Conservation (phyloP, 1,140 invertebrate genomes). For the Drosophila virilis region DNA sequence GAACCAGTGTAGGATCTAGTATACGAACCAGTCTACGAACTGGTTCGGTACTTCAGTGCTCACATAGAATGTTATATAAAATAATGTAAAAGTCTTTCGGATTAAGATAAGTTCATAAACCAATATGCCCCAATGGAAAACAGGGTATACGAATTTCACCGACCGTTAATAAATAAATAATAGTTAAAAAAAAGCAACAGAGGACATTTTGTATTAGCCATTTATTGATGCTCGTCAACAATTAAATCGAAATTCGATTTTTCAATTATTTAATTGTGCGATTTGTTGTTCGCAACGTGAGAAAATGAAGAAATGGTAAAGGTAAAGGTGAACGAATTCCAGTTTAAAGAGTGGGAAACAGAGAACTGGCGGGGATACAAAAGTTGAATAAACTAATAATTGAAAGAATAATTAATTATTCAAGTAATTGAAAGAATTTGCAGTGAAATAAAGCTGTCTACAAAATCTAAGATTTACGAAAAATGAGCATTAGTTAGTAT, state of each 20-base stretch:
- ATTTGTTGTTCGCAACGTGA: conserved; percentile 54
- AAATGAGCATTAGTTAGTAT: too few relatives aligned
- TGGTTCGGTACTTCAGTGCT: too few relatives aligned
- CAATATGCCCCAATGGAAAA: too few relatives aligned
- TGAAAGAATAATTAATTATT: neutral
- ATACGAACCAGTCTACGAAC: too few relatives aligned
- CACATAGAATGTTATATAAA: neutral
- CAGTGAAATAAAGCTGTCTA: too few relatives aligned
- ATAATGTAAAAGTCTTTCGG: too few relatives aligned
- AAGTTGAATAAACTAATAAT: neutral
- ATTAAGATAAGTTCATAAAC: too few relatives aligned
- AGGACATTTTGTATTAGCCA: conserved; percentile 62
- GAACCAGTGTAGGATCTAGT: too few relatives aligned
- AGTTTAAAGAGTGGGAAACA: conserved; percentile 6
- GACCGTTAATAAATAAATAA: conserved; percentile 19
- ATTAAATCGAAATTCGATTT: conserved; percentile 57
- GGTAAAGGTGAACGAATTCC: conserved; percentile 17
- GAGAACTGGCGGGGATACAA: neutral
- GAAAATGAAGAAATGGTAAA: conserved; percentile 51
- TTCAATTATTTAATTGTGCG: conserved; percentile 72
- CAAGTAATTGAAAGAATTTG: too few relatives aligned
- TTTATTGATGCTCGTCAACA: conserved; percentile 52
- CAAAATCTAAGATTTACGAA: too few relatives aligned
- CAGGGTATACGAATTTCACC: conserved; percentile 37
- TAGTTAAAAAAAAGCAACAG: neutral